phyloP scores from a whole-genome alignment of 2,113 vertebrate genomes.

The Odocoileus hemionus region DNA sequence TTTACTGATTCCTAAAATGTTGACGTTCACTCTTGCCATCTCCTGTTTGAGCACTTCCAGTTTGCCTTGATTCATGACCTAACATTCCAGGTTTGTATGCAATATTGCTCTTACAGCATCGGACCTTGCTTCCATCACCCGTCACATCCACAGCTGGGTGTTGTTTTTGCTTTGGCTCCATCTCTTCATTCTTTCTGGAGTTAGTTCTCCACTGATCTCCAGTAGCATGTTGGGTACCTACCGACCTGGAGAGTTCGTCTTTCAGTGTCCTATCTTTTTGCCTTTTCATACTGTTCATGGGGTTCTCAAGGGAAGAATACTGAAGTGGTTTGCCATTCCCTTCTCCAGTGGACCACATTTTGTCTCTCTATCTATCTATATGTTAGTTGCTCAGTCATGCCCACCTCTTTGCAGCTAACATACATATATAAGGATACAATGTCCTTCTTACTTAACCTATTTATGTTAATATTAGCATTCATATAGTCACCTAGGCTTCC shows the following conservation, averaged over 20 bases:
- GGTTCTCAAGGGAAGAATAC: not conserved
- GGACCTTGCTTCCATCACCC: not conserved
- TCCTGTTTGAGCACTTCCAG: not conserved
- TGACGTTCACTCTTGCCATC: rapidly evolving
- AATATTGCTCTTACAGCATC: not conserved
- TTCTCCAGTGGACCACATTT: not conserved
- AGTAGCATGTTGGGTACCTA: not conserved
- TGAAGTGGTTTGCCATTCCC: not conserved
- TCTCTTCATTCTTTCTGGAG: not conserved
- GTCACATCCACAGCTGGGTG: not conserved
- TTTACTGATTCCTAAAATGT: not conserved
- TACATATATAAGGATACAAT: not conserved
- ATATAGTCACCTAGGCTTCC: not conserved
- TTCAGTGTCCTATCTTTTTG: not conserved
- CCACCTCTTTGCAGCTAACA: not conserved
- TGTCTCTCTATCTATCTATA: not conserved
- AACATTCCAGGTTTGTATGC: not conserved
- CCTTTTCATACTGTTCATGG: not conserved
- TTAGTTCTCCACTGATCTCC: not conserved
- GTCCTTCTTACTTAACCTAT: not conserved
- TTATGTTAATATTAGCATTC: not conserved
- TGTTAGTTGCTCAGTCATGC: not conserved
- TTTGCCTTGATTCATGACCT: not conserved
- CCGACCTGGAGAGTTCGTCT: not conserved
- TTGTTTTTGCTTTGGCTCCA: not conserved